phyloP scores from a whole-genome alignment of 2,888 invertebrate species.

The Lepidochrysops patricia region DNA sequence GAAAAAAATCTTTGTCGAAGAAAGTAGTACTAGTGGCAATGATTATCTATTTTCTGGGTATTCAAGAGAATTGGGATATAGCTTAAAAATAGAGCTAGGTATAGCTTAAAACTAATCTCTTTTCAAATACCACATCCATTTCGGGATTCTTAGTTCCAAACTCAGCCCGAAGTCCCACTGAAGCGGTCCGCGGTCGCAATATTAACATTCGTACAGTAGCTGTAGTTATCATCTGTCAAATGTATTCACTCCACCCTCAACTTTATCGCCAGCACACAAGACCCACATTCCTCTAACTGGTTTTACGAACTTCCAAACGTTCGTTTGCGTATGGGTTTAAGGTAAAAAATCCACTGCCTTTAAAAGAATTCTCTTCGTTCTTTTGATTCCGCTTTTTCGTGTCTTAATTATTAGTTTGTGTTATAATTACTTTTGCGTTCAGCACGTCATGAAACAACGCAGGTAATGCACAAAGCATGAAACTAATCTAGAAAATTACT shows the following conservation, averaged over 20 bases:
- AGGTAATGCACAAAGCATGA: neutral
- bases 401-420: conserved; percentile 11
- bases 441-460: neutral
- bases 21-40: too few species aligned
- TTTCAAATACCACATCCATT: conserved; percentile 12
- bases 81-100: too few species aligned
- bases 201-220: conserved; percentile 57
- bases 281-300: conserved; percentile 9
- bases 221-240: conserved; percentile 27
- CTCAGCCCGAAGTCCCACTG: conserved; percentile 45
- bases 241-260: conserved; percentile 23
- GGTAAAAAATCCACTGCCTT: conserved; percentile 20
- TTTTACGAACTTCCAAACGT: neutral
- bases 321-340: conserved; percentile 17
- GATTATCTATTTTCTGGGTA: too few species aligned
- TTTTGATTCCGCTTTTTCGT: conserved; percentile 11
- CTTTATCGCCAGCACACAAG: conserved; percentile 39
- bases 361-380: conserved; percentile 18
- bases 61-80: too few species aligned
- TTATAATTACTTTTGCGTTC: conserved; percentile 1
- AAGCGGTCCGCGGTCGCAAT: conserved; percentile 55
- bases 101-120: neutral
- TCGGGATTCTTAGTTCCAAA: conserved; percentile 23
- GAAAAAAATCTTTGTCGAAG: too few species aligned
- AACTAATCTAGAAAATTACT: neutral